Evolutionary conservation across 2,113 vertebrate genomes (phyloP).

Genomic region (Corythoichthys intestinalis): DNA sequence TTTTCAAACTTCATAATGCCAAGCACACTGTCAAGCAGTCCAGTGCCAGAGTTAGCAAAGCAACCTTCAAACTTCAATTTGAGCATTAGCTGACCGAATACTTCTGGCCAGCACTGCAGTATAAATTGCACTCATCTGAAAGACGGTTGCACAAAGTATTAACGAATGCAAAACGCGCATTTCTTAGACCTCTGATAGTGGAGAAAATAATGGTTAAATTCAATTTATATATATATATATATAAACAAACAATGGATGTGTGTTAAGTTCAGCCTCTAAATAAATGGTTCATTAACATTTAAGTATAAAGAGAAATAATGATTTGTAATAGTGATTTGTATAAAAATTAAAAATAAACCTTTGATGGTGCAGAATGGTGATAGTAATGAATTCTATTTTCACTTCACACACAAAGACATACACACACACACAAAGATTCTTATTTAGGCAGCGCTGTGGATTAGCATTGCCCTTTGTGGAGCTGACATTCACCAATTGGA

Average conservation of each 20-base stretch:
- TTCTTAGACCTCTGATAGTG: too few species aligned
- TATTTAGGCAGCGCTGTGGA: conserved; percentile 61
- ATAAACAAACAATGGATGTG: not conserved
- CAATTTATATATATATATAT: not conserved
- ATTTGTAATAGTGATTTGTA: not conserved
- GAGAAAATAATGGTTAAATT: too few species aligned
- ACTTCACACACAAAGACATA: not conserved
- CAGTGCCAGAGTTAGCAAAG: too few species aligned
- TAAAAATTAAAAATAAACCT: not conserved
- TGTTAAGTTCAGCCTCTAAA: not conserved
- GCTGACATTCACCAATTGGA: conserved; percentile 80
- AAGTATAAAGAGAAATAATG: not conserved
- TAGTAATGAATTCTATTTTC: not conserved
- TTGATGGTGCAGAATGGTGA: not conserved
- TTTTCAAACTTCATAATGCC: too few species aligned
- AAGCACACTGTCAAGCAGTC: too few species aligned
- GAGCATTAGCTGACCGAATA: too few species aligned
- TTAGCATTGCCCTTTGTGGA: conserved; percentile 77
- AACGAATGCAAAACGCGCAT: too few species aligned
- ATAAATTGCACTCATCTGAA: too few species aligned
- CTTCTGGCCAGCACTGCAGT: too few species aligned
- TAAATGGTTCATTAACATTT: not conserved
- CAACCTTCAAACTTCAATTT: too few species aligned
- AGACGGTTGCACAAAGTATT: too few species aligned
- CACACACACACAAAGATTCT: conserved; percentile 26